A percentile compares a stretch with the other conserved stretches of the same genome.
Conservation (phyloP, 2,113 vertebrate species). For the Irena cyanogastra region DNA sequence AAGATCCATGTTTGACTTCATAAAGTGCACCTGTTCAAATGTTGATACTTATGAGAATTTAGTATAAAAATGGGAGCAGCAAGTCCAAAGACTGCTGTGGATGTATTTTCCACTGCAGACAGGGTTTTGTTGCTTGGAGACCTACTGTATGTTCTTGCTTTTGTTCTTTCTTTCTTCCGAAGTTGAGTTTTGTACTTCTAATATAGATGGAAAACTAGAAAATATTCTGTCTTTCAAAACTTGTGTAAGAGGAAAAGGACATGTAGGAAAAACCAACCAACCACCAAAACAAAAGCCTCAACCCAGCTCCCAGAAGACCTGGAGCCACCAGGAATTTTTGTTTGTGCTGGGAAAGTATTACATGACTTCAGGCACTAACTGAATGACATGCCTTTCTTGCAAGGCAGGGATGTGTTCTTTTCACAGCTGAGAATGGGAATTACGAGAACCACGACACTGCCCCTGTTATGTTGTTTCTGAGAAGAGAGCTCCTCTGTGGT, state of each 20-base stretch:
- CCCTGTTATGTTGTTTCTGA: slow-evolving; percentile 14
- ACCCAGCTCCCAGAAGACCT: not conserved
- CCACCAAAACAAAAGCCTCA: slow-evolving; percentile 13
- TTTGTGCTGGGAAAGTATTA: slow-evolving; percentile 28
- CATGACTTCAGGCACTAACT: slow-evolving; percentile 17
- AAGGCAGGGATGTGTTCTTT: not conserved
- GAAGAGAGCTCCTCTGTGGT: slow-evolving; percentile 11
- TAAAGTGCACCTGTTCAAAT: not conserved
- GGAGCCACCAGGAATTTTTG: slow-evolving; percentile 25
- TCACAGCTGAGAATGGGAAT: not conserved
- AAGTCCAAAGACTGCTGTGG: not conserved
- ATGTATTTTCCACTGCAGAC: not conserved
- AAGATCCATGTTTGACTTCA: not conserved
- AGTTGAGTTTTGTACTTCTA: not conserved
- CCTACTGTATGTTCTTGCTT: not conserved
- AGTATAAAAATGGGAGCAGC: not conserved
- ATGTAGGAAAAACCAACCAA: not conserved
- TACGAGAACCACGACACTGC: not conserved
- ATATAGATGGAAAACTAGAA: slow-evolving; percentile 1
- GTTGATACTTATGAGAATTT: not conserved
- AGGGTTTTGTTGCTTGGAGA: slow-evolving; percentile 15
- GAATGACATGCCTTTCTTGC: not conserved
- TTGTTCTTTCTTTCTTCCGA: not conserved
- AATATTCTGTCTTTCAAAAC: slow-evolving; percentile 28
- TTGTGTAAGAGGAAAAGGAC: slow-evolving; percentile 28